Percentiles rank a stretch among this genome's conserved stretches.
These are phyloP conservation scores for Cranoglanis bouderius DNA, from an alignment of 2,113 vertebrate species.

Conservation along the genomic window DNA sequence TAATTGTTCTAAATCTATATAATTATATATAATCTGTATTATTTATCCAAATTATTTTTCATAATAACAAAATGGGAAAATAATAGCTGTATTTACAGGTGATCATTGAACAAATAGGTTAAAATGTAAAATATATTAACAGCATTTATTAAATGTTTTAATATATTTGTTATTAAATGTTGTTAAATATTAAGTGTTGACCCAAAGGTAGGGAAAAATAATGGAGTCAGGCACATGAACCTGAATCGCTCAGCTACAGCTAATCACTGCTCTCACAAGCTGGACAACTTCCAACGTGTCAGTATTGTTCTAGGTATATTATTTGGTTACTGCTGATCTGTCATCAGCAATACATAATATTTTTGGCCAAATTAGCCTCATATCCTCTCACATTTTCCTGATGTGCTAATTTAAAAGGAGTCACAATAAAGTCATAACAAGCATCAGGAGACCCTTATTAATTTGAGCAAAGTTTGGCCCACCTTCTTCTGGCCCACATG, in stretches of 20 bases:
- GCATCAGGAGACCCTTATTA: neutral
- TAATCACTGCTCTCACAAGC: neutral
- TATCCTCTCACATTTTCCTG: neutral
- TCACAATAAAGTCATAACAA: neutral
- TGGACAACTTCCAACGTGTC: neutral
- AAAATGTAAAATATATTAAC: neutral
- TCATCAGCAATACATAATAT: neutral
- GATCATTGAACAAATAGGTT: neutral
- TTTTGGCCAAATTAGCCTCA: neutral
- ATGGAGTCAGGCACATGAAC: neutral
- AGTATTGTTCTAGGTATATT: neutral
- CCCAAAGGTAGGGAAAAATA: neutral
- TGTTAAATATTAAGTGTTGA: no score
- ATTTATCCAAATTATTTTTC: conserved; percentile 10
- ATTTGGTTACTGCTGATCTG: neutral
- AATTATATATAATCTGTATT: conserved; percentile 23
- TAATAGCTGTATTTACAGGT: neutral
- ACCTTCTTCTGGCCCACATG: conserved; percentile 67
- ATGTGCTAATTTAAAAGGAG: neutral
- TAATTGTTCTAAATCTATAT: neutral
- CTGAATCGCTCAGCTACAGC: neutral
- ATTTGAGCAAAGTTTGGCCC: neutral
- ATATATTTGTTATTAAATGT: neutral
- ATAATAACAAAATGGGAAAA: conserved; percentile 13
- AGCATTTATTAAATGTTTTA: neutral